Conservation (phyloP, 2,113 vertebrate genomes). For the Symphodus melops region DNA sequence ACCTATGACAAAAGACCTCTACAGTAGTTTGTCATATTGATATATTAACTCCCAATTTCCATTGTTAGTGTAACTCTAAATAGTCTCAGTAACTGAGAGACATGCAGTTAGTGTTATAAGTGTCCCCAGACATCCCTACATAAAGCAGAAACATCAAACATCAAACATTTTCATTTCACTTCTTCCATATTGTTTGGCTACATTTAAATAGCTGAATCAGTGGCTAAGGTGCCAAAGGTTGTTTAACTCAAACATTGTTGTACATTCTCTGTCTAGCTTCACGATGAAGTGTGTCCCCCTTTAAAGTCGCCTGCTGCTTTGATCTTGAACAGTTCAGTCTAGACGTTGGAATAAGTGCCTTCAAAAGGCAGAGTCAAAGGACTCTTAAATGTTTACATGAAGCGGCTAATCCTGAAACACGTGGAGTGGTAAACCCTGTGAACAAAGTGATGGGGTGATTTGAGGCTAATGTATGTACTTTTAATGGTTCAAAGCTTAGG, state of each 20-base stretch:
- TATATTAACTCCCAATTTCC: no score
- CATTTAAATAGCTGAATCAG: neutral
- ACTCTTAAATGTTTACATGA: conserved; percentile 33
- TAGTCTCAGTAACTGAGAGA: no score
- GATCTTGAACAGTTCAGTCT: conserved; percentile 18
- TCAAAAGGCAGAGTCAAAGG: conserved; percentile 39
- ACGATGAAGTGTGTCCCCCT: conserved; percentile 2
- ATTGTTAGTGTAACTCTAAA: no score
- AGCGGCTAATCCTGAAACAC: conserved; percentile 21
- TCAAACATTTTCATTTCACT: neutral
- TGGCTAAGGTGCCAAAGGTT: neutral
- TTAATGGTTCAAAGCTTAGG: conserved; percentile 2
- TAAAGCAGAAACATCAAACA: conserved; percentile 1
- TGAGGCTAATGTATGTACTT: neutral
- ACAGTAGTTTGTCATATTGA: neutral
- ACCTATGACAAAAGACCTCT: neutral
- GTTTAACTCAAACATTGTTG: neutral
- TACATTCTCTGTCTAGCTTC: neutral
- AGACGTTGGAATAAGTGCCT: conserved; percentile 29
- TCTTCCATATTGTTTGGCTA: neutral
- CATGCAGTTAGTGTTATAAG: no score
- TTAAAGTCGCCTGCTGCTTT: conserved; percentile 21
- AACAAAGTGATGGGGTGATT: conserved; percentile 8
- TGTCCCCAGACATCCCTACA: neutral
- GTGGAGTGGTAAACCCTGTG: conserved; percentile 9